phyloP scores from a whole-genome alignment of 2,113 vertebrate genomes.

The Plecotus auritus region DNA sequence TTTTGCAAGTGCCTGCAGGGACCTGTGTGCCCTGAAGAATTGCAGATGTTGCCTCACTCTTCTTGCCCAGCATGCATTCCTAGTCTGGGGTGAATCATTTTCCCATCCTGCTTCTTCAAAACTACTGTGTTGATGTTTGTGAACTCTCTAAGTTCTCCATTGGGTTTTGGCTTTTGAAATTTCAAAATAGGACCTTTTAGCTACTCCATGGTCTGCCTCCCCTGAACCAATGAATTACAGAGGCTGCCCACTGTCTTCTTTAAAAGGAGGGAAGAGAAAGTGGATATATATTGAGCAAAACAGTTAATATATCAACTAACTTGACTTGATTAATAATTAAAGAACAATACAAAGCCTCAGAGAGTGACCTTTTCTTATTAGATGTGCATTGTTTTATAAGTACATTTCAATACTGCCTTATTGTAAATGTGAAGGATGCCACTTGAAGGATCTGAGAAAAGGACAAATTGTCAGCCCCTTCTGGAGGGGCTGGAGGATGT shows the following conservation, averaged over 20 bases:
- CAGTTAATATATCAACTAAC: background rate
- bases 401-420: background rate
- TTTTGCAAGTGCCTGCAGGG: background rate
- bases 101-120: background rate
- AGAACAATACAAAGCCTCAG: background rate
- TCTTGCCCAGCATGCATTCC: background rate
- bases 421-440: background rate
- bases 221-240: background rate
- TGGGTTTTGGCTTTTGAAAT: constrained; percentile 40
- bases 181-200: constrained; percentile 7
- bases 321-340: background rate
- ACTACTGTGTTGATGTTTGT: background rate
- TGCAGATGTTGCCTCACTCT: background rate
- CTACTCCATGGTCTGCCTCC: background rate
- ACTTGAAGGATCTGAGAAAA: background rate
- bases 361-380: background rate
- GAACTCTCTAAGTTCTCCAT: background rate
- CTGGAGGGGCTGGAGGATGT: background rate
- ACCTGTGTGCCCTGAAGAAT: background rate
- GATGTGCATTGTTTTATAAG: background rate
- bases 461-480: background rate
- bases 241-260: background rate
- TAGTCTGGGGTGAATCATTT: background rate
- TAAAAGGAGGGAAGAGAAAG: background rate
- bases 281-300: background rate